phyloP scores from a whole-genome alignment of 2,113 vertebrate species.

The Prochilodus magdalenae region DNA sequence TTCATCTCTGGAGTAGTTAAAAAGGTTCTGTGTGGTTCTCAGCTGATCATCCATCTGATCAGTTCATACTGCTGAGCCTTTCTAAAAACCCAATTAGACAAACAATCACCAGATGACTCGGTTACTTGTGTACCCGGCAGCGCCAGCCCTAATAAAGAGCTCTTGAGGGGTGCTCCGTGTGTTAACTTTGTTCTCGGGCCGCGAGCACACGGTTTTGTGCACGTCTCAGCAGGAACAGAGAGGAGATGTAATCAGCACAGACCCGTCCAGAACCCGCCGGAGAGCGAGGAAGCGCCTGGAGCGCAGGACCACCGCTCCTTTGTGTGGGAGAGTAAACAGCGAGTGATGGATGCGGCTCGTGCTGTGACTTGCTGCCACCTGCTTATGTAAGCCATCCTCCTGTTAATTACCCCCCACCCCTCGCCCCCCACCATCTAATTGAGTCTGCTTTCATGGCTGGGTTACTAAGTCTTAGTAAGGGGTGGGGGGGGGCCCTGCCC shows the following conservation, averaged over 20 bases:
- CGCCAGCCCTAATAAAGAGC: neutral
- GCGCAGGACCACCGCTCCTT: constrained; percentile 5
- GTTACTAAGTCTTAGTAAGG: neutral
- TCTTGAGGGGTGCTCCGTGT: neutral
- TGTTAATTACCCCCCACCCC: constrained; percentile 7
- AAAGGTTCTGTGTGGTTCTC: no score
- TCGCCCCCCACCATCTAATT: no score
- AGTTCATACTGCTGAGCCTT: no score
- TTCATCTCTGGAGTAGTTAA: no score
- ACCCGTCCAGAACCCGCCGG: constrained; percentile 52
- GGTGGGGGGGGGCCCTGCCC: no score
- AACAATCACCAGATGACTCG: no score
- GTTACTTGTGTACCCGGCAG: neutral
- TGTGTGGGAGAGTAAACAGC: neutral
- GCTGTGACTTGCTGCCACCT: neutral
- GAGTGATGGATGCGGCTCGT: neutral
- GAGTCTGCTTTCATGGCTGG: neutral
- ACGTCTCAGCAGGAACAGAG: constrained; percentile 60
- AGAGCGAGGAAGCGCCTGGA: neutral
- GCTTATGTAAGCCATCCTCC: constrained; percentile 1
- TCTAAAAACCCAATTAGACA: no score
- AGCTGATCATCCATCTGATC: no score
- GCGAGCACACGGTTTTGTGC: neutral
- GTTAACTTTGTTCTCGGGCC: no score
- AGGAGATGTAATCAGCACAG: constrained; percentile 71